These are phyloP conservation scores for Aldrovandia affinis DNA, from an alignment of 2,797 vertebrate genomes.

Conservation along the genomic window DNA sequence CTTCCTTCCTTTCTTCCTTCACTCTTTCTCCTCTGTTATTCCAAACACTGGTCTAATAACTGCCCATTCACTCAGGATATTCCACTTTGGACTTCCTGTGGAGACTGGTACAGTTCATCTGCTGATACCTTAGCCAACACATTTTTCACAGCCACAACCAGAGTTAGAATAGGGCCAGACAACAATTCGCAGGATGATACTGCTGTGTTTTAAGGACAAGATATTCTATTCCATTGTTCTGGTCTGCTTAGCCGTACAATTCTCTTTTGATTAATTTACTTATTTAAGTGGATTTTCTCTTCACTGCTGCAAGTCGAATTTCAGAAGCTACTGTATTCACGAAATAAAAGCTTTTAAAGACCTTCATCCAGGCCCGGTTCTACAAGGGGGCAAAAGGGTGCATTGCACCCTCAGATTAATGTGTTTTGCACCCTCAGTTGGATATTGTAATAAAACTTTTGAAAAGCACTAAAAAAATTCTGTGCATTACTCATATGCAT, in stretches of 20 bases:
- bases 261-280: neutral
- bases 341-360: neutral
- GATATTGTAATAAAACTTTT: no score
- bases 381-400: no score
- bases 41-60: slow-evolving; percentile 54
- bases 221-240: neutral
- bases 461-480: no score
- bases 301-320: neutral
- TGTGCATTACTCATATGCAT: no score
- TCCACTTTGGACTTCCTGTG: slow-evolving; percentile 65
- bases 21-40: slow-evolving; percentile 49
- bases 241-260: neutral
- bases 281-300: neutral
- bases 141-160: slow-evolving; percentile 16
- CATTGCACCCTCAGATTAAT: no score
- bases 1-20: no score
- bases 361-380: no score
- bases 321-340: neutral
- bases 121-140: slow-evolving; percentile 47
- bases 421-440: no score
- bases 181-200: slow-evolving; percentile 3
- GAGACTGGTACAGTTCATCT: slow-evolving; percentile 39
- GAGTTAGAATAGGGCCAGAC: slow-evolving; percentile 43
- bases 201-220: neutral
- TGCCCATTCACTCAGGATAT: slow-evolving; percentile 38